Percentiles rank a stretch among this genome's conserved stretches.
Conservation (phyloP, 2,888 invertebrate genomes). For the Philaethria dido region DNA sequence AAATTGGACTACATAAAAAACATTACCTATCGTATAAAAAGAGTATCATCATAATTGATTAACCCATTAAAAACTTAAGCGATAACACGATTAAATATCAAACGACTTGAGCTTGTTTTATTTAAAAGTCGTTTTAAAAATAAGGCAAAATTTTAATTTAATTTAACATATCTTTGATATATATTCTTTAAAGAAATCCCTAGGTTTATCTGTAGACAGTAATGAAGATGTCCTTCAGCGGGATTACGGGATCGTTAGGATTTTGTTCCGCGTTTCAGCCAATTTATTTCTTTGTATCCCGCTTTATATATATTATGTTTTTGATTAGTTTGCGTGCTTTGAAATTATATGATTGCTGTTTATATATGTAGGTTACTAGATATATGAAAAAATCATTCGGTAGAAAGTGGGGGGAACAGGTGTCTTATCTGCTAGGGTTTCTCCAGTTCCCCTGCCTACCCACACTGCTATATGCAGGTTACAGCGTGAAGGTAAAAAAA, state of each 20-base stretch:
- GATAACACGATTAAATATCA: no score
- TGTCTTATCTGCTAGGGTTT: no score
- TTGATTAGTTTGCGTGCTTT: conserved; percentile 7
- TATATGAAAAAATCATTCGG: neutral
- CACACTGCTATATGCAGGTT: no score
- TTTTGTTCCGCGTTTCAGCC: conserved; percentile 16
- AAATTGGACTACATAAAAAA: no score
- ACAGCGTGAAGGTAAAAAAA: no score
- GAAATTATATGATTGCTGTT: neutral
- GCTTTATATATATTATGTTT: neutral
- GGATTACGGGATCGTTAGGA: conserved; percentile 19
- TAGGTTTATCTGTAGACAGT: conserved; percentile 14
- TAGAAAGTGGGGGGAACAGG: no score
- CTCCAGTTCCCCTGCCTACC: no score
- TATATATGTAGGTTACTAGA: neutral
- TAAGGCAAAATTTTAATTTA: neutral
- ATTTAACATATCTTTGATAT: conserved; percentile 14
- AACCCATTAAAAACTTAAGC: no score
- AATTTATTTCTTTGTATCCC: conserved; percentile 13
- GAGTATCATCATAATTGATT: no score
- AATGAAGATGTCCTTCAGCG: conserved; percentile 20
- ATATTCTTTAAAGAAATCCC: conserved; percentile 13
- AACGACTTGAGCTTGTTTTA: no score
- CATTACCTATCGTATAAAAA: no score
- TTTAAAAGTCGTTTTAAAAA: no score